Conservation (phyloP, 2,888 invertebrate genomes). For the Leucoma salicis region DNA sequence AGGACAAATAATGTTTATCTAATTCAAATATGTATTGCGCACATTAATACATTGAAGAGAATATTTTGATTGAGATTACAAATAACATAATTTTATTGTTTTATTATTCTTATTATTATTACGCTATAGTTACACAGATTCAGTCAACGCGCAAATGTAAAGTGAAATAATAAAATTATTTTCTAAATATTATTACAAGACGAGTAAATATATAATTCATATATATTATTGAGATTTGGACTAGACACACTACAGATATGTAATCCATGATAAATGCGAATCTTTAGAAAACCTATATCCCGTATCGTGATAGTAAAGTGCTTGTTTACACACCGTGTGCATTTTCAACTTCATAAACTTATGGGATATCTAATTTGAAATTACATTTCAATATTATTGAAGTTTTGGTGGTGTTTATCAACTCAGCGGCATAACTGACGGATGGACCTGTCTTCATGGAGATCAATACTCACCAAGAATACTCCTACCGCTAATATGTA, state of each 20-base stretch:
- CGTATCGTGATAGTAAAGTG: constrained; percentile 69
- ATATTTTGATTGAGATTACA: constrained; percentile 20
- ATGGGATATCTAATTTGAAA: constrained; percentile 1
- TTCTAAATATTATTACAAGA: constrained; percentile 58
- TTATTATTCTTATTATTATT: constrained; percentile 45
- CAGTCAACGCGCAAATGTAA: constrained; percentile 72
- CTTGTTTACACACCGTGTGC: constrained; percentile 59
- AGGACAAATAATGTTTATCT: constrained; percentile 51
- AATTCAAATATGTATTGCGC: constrained; percentile 20
- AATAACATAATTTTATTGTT: constrained; percentile 33
- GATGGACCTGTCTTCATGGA: too few relatives aligned
- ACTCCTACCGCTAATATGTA: too few relatives aligned
- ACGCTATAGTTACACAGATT: constrained; percentile 64
- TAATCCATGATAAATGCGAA: constrained; percentile 81
- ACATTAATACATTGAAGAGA: constrained; percentile 59
- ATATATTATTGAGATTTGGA: constrained; percentile 77
- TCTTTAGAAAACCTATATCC: constrained; percentile 74
- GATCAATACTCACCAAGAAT: too few relatives aligned
- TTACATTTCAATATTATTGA: too few relatives aligned
- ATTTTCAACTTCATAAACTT: constrained; percentile 60
- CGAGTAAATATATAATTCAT: constrained; percentile 70
- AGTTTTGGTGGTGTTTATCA: too few relatives aligned
- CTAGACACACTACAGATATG: constrained; percentile 82
- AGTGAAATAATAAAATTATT: constrained; percentile 50
- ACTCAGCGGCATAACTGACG: too few relatives aligned